These are phyloP conservation scores for Centropus unirufus DNA, from an alignment of 2,113 vertebrate species.

Conservation along the genomic window DNA sequence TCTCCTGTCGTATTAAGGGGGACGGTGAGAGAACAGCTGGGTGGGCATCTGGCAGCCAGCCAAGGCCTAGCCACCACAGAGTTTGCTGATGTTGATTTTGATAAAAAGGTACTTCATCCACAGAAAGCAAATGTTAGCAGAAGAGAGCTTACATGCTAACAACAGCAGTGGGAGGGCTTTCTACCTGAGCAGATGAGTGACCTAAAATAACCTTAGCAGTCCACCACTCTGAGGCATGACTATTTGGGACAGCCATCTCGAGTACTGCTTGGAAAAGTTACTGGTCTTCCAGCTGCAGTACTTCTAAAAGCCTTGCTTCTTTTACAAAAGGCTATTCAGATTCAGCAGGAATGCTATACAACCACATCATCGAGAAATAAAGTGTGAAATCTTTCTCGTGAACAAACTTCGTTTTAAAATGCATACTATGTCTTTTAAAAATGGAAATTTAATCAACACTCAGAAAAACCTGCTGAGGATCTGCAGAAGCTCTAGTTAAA, in stretches of 20 bases:
- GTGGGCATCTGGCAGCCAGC: fast-evolving
- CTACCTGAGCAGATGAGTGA: neutral
- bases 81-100: neutral
- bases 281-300: neutral
- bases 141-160: neutral
- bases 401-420: neutral
- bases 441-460: neutral
- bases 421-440: neutral
- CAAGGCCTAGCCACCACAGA: neutral
- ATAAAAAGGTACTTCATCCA: neutral
- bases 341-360: neutral
- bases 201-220: neutral
- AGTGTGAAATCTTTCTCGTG: neutral
- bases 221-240: neutral
- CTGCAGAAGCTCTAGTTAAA: neutral
- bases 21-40: neutral
- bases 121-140: neutral
- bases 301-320: neutral
- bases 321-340: neutral
- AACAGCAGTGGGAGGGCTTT: neutral
- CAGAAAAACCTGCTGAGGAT: neutral
- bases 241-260: neutral
- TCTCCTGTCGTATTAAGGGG: neutral
- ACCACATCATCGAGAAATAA: neutral
- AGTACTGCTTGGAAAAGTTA: neutral